These are phyloP conservation scores for Magallana nippona DNA, from an alignment of 2,888 invertebrate species.

Conservation along the genomic window DNA sequence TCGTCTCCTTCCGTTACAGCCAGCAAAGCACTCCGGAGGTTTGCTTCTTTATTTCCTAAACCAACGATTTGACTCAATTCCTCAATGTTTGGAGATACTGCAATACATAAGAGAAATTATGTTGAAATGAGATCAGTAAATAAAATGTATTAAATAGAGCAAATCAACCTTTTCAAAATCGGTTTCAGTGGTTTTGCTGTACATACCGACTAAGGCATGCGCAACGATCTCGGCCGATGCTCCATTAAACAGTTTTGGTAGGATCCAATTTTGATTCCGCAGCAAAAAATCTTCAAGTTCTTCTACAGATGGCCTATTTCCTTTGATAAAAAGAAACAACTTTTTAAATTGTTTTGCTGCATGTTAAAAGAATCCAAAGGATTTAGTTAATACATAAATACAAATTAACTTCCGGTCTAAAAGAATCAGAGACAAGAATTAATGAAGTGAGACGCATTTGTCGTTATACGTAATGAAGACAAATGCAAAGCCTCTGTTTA, in stretches of 20 bases:
- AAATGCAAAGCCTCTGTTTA: not conserved
- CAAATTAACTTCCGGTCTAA: not conserved
- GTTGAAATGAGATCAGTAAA: not conserved
- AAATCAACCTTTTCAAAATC: too few species aligned
- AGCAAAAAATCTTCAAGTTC: constrained; percentile 68
- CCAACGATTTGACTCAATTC: constrained; percentile 68
- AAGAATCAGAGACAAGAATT: not conserved
- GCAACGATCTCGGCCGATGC: constrained; percentile 71
- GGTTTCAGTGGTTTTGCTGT: not conserved
- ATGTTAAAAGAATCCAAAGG: too few species aligned
- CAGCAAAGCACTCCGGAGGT: constrained; percentile 67
- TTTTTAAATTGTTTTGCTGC: too few species aligned
- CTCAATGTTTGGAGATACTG: constrained; percentile 69
- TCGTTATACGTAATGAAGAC: constrained; percentile 15
- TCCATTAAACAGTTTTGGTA: constrained; percentile 72
- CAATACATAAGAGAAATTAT: constrained; percentile 40
- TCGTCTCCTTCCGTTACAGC: constrained; percentile 70
- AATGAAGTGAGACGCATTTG: not conserved
- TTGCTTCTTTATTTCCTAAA: constrained; percentile 62
- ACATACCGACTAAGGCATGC: constrained; percentile 72
- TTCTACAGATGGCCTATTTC: constrained; percentile 70
- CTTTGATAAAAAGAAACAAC: constrained; percentile 55
- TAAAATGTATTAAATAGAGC: too few species aligned
- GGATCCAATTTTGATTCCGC: constrained; percentile 71
- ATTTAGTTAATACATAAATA: too few species aligned